A percentile compares a stretch with the other conserved stretches of the same genome.
These are phyloP conservation scores for Pampus argenteus DNA, from an alignment of 2,797 vertebrate genomes.

Conservation along the genomic window DNA sequence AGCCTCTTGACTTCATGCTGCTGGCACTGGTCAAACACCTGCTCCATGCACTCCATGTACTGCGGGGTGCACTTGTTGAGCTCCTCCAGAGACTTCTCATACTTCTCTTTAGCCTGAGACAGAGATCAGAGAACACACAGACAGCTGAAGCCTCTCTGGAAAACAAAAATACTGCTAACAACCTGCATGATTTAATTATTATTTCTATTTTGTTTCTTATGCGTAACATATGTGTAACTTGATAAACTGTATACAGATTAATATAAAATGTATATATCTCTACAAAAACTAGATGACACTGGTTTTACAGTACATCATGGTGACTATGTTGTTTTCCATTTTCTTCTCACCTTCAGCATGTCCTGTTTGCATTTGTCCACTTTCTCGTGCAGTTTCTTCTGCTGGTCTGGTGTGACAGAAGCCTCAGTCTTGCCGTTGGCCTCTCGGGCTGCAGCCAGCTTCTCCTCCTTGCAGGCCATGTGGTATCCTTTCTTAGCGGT, in stretches of 20 bases:
- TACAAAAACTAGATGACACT: neutral
- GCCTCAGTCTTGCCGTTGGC: slow-evolving; percentile 95
- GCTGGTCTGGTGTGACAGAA: slow-evolving; percentile 93
- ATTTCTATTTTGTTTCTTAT: neutral
- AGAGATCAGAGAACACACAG: slow-evolving; percentile 15
- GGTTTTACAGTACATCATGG: neutral
- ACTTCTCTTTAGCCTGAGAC: slow-evolving; percentile 94
- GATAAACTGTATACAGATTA: neutral
- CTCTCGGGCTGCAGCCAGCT: slow-evolving; percentile 91
- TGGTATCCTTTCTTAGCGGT: slow-evolving; percentile 96
- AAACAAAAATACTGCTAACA: neutral
- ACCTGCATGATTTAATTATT: neutral
- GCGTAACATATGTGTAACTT: neutral
- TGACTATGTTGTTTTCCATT: neutral
- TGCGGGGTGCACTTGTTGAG: slow-evolving; percentile 93
- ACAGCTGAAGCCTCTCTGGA: neutral
- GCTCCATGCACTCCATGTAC: slow-evolving; percentile 98
- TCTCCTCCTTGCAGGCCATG: slow-evolving; percentile 98
- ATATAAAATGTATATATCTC: neutral
- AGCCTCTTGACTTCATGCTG: slow-evolving; percentile 97
- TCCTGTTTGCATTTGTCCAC: slow-evolving; percentile 98
- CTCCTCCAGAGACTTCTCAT: slow-evolving; percentile 95
- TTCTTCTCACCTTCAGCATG: slow-evolving; percentile 87
- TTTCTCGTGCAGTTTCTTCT: slow-evolving; percentile 98
- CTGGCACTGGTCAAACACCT: slow-evolving; percentile 98